Evolutionary conservation across 2,113 vertebrate species (phyloP).

Genomic region (Pongo abelii): DNA sequence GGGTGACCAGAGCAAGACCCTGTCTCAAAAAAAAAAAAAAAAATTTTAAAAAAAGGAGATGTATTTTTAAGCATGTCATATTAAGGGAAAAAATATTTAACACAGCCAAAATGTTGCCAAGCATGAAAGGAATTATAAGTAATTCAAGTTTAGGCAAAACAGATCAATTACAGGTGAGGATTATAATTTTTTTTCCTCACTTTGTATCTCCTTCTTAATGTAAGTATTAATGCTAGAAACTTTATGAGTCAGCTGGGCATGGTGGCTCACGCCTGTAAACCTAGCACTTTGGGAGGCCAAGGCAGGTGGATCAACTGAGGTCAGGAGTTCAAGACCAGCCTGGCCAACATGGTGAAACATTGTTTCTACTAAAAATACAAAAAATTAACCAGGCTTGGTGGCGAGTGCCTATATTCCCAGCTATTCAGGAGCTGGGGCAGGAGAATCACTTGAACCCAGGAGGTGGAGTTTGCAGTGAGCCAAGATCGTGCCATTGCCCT

Average conservation of each 20-base stretch:
- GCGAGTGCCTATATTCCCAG: too few relatives aligned
- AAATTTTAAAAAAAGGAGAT: not conserved
- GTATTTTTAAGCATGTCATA: constrained; percentile 1
- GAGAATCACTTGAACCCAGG: too few relatives aligned
- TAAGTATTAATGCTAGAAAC: constrained; percentile 41
- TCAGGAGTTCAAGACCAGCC: too few relatives aligned
- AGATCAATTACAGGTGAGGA: constrained; percentile 5
- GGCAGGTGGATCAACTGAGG: too few relatives aligned
- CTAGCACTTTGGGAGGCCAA: too few relatives aligned
- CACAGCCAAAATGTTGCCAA: not conserved
- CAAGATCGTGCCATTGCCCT: too few relatives aligned
- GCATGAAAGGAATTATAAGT: not conserved
- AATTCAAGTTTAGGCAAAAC: constrained; percentile 19
- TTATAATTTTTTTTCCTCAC: not conserved
- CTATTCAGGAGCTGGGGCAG: too few relatives aligned
- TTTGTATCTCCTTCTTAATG: not conserved
- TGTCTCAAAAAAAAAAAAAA: not conserved
- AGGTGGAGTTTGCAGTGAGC: too few relatives aligned
- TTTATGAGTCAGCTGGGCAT: not conserved
- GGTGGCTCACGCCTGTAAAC: too few relatives aligned
- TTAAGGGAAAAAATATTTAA: not conserved
- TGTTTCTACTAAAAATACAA: too few relatives aligned
- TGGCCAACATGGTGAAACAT: too few relatives aligned
- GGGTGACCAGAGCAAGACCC: not conserved
- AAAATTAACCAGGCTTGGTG: too few relatives aligned